Conservation (phyloP, 2,888 invertebrate genomes). For the Stenodema calcarata region DNA sequence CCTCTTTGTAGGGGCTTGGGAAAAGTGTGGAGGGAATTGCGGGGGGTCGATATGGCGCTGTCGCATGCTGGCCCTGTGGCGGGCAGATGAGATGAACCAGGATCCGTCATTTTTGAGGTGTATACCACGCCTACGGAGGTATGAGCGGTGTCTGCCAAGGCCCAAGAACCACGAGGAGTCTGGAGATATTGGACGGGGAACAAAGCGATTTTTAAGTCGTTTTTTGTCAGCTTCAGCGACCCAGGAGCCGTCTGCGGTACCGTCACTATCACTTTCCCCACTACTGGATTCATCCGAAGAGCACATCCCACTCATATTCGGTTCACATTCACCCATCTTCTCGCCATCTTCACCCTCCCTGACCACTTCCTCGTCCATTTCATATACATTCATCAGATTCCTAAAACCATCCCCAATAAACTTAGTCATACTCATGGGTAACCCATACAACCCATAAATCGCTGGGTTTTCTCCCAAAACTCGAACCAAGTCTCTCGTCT, state of each 20-base stretch:
- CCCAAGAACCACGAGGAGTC: conserved; percentile 15
- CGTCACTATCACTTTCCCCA: not conserved
- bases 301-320: not conserved
- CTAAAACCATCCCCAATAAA: conserved; percentile 1
- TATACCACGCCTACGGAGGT: not conserved
- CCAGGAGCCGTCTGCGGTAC: not conserved
- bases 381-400: not conserved
- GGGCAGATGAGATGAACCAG: conserved; percentile 29
- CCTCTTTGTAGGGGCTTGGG: not conserved
- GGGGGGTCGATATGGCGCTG: not conserved
- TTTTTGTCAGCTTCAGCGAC: not conserved
- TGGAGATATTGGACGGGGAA: not conserved
- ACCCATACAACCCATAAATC: not conserved
- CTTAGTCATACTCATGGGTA: not conserved
- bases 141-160: conserved; percentile 9
- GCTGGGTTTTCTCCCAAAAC: not conserved
- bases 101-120: conserved; percentile 9
- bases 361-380: not conserved
- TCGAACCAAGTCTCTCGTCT: not conserved
- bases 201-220: not conserved
- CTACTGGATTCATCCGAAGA: not conserved
- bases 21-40: not conserved
- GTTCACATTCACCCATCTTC: not conserved
- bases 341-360: not conserved
- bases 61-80: conserved; percentile 22